Base-by-base conservation (phyloP, 2,888 invertebrate genomes). In the Hyposoter didymator region DNA sequence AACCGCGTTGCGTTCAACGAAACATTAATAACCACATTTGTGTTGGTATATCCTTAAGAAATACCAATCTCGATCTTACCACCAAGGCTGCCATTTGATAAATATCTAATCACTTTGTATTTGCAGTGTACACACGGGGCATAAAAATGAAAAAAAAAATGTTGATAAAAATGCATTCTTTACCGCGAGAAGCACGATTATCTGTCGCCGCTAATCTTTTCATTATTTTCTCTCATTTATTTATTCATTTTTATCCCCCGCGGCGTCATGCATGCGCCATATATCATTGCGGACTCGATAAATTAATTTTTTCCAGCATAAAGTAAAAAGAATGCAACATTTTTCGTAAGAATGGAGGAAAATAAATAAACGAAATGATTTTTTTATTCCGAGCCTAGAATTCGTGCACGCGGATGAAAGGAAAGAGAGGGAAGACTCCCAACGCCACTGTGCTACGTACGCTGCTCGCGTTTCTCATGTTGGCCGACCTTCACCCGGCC, bases 401-500 rank as follows among this genome's bases (percentile, higher is more conserved):
- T 32, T 14, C n/a, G 52, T 7, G 12, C 14, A 10, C 1, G n/a
- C 4, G 10, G n/a, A 47, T 7, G 2, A 47, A 19, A n/a, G 14
- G 8, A 45, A 17, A 43, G 52, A 43, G 35, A 17, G 45, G 8
- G 59, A 62, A 69, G 28, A 70, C 59, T 35, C 35, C 17, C 73
- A 70, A 39, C 66, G 75, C 64, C 55, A 45, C 43, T 49, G 74
- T 64, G 74, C 66, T 72, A 72, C 75, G 73, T 83, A 86, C 76
- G 69, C 76, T 78, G 80, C 70, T 86, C 85, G 85, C 83, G 85
- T 84, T 86, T 73, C 80, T 86, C 80, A 69, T 69, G 83, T 91
- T 91, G 91, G 88, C 91, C 93, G 93, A 93, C 93, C 93, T 93
- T 93, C 93, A 92, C 92, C 93, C 92, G 91, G 87, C 91, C 89